A percentile compares a stretch with the other conserved stretches of the same genome.
Evolutionary conservation across 1,140 invertebrate species (phyloP).

Genomic region (Coptotermes formosanus): DNA sequence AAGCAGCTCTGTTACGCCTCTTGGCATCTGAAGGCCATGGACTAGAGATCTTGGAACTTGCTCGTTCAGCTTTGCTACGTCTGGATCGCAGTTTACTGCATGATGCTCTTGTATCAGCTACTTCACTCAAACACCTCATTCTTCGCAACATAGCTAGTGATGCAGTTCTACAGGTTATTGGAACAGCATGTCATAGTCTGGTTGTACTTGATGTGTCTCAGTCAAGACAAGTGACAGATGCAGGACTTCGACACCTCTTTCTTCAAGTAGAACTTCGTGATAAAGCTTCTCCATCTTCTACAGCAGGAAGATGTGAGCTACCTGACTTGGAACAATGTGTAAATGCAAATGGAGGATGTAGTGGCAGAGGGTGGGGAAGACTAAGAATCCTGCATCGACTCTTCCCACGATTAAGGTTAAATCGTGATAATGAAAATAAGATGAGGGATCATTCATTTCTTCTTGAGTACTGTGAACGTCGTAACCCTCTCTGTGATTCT

Average conservation of each 20-base stretch:
- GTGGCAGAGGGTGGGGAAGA: conserved; percentile 28
- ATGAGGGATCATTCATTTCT: conserved; percentile 40
- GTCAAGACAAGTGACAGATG: conserved; percentile 52
- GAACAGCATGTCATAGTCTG: conserved; percentile 48
- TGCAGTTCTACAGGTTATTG: conserved; percentile 48
- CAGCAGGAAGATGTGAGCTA: neutral
- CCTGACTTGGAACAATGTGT: conserved; percentile 1
- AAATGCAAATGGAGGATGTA: conserved; percentile 19
- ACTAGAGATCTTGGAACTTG: conserved; percentile 47
- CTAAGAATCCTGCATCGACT: conserved; percentile 31
- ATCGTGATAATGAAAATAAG: conserved; percentile 27
- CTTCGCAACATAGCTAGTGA: conserved; percentile 52
- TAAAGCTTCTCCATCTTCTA: conserved; percentile 36
- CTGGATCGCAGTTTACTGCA: conserved; percentile 49
- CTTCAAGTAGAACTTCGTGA: conserved; percentile 49
- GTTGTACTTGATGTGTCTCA: conserved; percentile 50
- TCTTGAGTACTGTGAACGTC: conserved; percentile 49
- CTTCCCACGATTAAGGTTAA: conserved; percentile 30
- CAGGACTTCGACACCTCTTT: conserved; percentile 49
- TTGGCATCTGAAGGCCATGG: conserved; percentile 49
- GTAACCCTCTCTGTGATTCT: conserved; percentile 48
- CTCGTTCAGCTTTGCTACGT: conserved; percentile 48
- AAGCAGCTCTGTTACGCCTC: conserved; percentile 49
- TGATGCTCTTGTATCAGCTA: conserved; percentile 46
- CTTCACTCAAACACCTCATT: conserved; percentile 46